These are phyloP conservation scores for Pseudococcus viburni DNA, from an alignment of 2,888 invertebrate genomes.

Conservation along the genomic window DNA sequence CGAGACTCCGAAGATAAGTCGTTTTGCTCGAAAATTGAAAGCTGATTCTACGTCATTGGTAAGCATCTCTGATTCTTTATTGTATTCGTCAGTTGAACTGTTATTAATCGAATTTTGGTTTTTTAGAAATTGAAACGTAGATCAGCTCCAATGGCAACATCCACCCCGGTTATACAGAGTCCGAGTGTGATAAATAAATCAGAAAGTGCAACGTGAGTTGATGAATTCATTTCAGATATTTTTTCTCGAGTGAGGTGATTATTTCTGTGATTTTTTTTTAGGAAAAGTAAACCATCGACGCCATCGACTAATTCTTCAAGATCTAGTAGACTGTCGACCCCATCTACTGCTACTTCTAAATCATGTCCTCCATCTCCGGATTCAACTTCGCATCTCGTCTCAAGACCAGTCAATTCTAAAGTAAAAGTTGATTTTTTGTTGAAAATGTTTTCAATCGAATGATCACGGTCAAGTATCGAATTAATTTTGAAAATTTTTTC, in stretches of 20 bases:
- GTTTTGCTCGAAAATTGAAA: background rate
- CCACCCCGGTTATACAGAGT: conserved; percentile 8
- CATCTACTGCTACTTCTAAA: background rate
- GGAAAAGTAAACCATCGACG: background rate
- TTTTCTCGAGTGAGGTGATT: background rate
- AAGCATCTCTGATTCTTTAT: background rate
- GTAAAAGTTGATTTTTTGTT: background rate
- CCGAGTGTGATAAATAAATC: background rate
- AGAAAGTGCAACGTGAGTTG: background rate
- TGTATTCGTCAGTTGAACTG: background rate
- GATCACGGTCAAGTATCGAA: background rate
- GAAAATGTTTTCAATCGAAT: background rate
- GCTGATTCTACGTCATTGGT: background rate
- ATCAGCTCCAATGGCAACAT: background rate
- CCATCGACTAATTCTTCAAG: background rate
- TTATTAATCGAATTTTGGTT: background rate
- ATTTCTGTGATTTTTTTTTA: background rate
- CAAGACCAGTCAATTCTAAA: background rate
- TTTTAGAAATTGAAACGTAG: conserved; percentile 17
- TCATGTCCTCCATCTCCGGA: conserved; percentile 43
- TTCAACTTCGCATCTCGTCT: background rate
- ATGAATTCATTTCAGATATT: background rate
- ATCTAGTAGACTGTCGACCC: background rate
- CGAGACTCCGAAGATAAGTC: background rate
- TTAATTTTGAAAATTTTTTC: background rate